Evolutionary conservation across 2,888 invertebrate genomes (phyloP).

Genomic region (Acanthosepion esculentum): DNA sequence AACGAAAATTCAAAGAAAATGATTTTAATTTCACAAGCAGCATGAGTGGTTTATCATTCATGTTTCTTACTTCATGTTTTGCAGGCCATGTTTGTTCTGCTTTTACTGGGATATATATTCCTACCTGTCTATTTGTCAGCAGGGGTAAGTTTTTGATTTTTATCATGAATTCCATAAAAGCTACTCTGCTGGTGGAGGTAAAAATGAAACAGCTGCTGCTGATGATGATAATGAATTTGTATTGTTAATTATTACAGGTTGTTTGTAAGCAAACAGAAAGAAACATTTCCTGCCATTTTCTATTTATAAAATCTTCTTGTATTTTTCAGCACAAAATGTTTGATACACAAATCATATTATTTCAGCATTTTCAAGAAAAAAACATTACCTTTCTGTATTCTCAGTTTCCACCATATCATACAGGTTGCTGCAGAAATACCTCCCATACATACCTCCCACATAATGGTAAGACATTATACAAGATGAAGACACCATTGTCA

Average conservation of each 20-base stretch:
- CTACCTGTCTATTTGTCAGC: conserved; percentile 78
- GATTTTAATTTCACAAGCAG: too few relatives aligned
- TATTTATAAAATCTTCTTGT: too few relatives aligned
- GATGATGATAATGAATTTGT: too few relatives aligned
- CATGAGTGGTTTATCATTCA: conserved; percentile 36
- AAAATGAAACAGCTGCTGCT: background rate
- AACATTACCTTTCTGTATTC: background rate
- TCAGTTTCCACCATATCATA: background rate
- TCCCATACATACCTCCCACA: too few relatives aligned
- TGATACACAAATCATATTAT: too few relatives aligned
- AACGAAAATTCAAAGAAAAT: too few relatives aligned
- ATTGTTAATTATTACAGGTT: too few relatives aligned
- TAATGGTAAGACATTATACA: too few relatives aligned
- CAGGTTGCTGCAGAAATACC: background rate
- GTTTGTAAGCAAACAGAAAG: background rate
- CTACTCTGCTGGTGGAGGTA: background rate
- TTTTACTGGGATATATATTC: conserved; percentile 77
- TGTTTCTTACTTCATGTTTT: conserved; percentile 49
- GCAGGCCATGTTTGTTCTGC: conserved; percentile 77
- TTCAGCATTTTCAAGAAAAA: background rate
- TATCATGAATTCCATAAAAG: background rate
- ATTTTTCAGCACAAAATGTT: too few relatives aligned
- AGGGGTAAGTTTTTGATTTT: conserved; percentile 68
- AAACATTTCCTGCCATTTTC: background rate
- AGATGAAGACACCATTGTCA: too few relatives aligned